Conservation (phyloP, 2,797 vertebrate species). For the Gobionotothen gibberifrons region DNA sequence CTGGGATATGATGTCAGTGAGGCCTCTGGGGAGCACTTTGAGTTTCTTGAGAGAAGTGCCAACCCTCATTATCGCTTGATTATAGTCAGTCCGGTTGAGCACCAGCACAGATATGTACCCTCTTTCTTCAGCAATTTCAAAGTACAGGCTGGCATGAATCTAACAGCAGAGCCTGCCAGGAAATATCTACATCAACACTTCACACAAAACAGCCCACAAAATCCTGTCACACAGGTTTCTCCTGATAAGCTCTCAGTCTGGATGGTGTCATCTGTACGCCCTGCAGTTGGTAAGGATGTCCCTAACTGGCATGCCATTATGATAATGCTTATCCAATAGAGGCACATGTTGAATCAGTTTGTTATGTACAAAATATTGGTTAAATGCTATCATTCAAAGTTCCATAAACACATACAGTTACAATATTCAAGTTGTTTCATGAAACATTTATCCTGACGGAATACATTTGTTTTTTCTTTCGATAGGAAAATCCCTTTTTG, state of each 20-base stretch:
- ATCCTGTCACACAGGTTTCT: slow-evolving; percentile 56
- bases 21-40: slow-evolving; percentile 77
- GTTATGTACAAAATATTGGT: background rate
- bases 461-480: background rate
- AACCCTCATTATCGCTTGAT: slow-evolving; percentile 74
- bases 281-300: slow-evolving; percentile 83
- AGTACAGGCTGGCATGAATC: slow-evolving; percentile 67
- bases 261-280: slow-evolving; percentile 80
- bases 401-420: background rate
- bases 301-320: background rate
- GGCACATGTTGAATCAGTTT: background rate
- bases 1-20: slow-evolving; percentile 84
- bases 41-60: slow-evolving; percentile 68
- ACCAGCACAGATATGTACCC: slow-evolving; percentile 83
- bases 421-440: background rate
- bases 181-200: slow-evolving; percentile 82
- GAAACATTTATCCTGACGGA: background rate
- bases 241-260: slow-evolving; percentile 77
- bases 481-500: slow-evolving; percentile 84
- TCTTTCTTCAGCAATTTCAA: slow-evolving; percentile 84
- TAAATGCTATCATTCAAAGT: background rate
- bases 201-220: slow-evolving; percentile 21
- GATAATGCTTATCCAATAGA: background rate
- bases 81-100: slow-evolving; percentile 77
- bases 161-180: slow-evolving; percentile 44